Percentiles rank a stretch among this genome's conserved stretches.
Evolutionary conservation across 2,797 vertebrate genomes (phyloP).

Genomic region (Lagorchestes hirsutus): DNA sequence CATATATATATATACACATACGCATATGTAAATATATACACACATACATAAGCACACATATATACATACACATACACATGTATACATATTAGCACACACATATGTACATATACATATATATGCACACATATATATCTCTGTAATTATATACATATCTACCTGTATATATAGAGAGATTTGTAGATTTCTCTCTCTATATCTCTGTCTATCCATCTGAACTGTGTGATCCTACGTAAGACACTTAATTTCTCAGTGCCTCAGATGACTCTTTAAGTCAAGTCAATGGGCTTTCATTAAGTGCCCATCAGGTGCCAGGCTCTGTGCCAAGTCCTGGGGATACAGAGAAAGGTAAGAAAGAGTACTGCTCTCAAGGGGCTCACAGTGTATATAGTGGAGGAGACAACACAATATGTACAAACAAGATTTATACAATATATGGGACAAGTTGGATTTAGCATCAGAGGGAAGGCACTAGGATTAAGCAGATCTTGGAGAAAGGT

Average conservation of each 20-base stretch:
- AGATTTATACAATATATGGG: not conserved
- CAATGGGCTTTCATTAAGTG: not conserved
- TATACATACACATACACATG: no score
- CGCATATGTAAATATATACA: no score
- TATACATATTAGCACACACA: not conserved
- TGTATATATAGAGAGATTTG: not conserved
- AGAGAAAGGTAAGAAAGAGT: not conserved
- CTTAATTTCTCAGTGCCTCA: not conserved
- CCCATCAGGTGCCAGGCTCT: not conserved
- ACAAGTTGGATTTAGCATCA: not conserved
- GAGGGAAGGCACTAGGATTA: not conserved
- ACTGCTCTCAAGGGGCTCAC: not conserved
- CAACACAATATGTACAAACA: not conserved
- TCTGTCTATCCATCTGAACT: not conserved
- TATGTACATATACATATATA: not conserved
- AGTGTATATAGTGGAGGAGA: not conserved
- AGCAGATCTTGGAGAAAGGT: not conserved
- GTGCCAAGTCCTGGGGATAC: not conserved
- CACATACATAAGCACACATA: no score
- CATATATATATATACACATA: rapidly evolving
- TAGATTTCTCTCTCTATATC: no score
- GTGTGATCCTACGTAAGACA: not conserved
- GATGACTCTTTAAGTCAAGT: not conserved
- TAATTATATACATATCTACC: not conserved
- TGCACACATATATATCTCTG: not conserved